A percentile compares a stretch with the other conserved stretches of the same genome.
Evolutionary conservation across 2,113 vertebrate genomes (phyloP).

Genomic region (Salvator merianae): DNA sequence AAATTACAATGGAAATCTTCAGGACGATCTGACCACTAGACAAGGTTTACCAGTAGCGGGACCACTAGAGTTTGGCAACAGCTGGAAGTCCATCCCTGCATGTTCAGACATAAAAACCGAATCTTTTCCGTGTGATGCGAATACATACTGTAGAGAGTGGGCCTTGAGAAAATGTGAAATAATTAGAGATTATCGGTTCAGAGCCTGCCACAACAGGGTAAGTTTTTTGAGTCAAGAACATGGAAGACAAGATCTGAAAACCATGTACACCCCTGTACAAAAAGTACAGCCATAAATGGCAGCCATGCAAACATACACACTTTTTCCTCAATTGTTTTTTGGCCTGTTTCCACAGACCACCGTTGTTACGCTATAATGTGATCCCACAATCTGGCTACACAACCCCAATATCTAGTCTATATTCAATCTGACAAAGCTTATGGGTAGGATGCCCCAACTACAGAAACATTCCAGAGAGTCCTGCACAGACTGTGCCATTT

Average conservation of each 20-base stretch:
- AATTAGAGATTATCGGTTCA: conserved; percentile 75
- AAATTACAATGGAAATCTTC: conserved; percentile 82
- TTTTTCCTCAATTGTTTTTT: no score
- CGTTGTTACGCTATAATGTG: no score
- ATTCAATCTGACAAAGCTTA: no score
- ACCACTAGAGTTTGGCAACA: conserved; percentile 80
- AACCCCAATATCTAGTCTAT: no score
- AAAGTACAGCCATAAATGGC: no score
- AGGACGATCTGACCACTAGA: conserved; percentile 80
- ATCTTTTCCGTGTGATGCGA: conserved; percentile 79
- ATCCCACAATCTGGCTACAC: no score
- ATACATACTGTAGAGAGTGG: conserved; percentile 83
- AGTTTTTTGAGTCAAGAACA: neutral
- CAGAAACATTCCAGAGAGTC: no score
- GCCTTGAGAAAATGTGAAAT: conserved; percentile 83
- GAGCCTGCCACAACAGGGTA: conserved; percentile 81
- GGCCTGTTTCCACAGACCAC: no score
- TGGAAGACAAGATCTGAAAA: neutral
- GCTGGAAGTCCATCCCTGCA: conserved; percentile 77
- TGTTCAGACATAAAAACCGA: conserved; percentile 78
- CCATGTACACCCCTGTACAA: no score
- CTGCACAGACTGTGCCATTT: no score
- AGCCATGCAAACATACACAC: neutral
- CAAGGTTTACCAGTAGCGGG: conserved; percentile 60
- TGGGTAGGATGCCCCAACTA: no score